Evolutionary conservation across 2,888 invertebrate species (phyloP), one percentile per base, ranked within the genome.

Genomic region (Eupithecia tripunctaria): DNA sequence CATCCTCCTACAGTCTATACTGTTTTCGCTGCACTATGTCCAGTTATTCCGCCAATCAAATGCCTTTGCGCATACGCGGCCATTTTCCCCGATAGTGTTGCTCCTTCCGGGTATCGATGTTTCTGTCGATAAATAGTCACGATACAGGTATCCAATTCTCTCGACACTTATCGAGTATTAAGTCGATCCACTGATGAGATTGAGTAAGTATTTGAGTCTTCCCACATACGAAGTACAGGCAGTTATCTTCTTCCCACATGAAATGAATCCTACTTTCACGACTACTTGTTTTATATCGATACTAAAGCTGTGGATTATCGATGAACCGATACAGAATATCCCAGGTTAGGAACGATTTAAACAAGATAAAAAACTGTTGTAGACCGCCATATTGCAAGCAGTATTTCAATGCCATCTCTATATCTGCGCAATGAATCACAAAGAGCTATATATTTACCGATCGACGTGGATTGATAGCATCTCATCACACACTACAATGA

Each of bases 401-500:
- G 72, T 80, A 76, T 76, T 76, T 80, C 80, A 80, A 78, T 80
- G 80, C 74, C 80, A 77, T 74, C 77, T 78, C 77, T 72, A 73
- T 80, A 80, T 80, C 80, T 80, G 59, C 15, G 76, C 80, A 77
- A 77, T 80, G 74, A 78, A 80, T 80, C 80, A 76, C 82, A 84
- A 84, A 84, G 82, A 80, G 78, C 78, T 73, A 82, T 82, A 82
- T 84, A 86, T 86, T 85, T 84, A 84, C 80, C 74, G 79, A 78
- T 79, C 78, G 88, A 88, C 87, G 82, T 76, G 71, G 80, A 80
- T 80, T 78, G 81, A 81, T 81, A 75, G 78, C 71, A 79, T 79
- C 78, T 82, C 83, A 87, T 86, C 86, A 85, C 84, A 82, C 85
- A 82, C 85, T 82, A 87, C 86, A 87, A 86, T 85, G 85, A 83